Evolutionary conservation across 2,797 vertebrate genomes (phyloP).

Genomic region (Trematomus bernacchii): DNA sequence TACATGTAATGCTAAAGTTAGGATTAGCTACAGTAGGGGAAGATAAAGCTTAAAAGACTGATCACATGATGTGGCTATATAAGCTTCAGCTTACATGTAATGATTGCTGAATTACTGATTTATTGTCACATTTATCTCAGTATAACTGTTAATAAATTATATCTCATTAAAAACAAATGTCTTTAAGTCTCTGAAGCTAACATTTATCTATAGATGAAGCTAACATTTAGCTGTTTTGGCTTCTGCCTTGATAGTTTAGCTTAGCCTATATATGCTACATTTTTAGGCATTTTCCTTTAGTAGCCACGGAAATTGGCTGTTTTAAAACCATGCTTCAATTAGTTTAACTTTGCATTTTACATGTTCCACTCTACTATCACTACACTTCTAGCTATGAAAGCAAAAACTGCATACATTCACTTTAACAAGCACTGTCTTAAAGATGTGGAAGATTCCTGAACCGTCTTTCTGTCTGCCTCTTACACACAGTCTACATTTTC

Average conservation of each 20-base stretch:
- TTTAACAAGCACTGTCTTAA: background rate
- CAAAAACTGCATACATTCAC: background rate
- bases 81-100: background rate
- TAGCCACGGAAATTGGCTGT: background rate
- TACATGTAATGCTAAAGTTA: no score
- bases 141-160: background rate
- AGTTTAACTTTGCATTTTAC: background rate
- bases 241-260: no score
- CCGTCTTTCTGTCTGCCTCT: no score
- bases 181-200: no score
- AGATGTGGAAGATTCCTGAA: background rate
- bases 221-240: background rate
- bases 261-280: background rate
- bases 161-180: background rate
- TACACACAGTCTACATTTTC: background rate
- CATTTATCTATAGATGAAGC: no score
- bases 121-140: background rate
- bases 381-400: background rate
- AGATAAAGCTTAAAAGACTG: no score
- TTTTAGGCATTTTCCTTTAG: background rate
- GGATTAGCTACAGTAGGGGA: no score
- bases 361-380: background rate
- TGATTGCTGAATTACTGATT: background rate
- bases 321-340: background rate
- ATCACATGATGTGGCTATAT: no score